These are phyloP conservation scores for Myotis lucifugus DNA, from an alignment of 2,113 vertebrate species.

Conservation along the genomic window DNA sequence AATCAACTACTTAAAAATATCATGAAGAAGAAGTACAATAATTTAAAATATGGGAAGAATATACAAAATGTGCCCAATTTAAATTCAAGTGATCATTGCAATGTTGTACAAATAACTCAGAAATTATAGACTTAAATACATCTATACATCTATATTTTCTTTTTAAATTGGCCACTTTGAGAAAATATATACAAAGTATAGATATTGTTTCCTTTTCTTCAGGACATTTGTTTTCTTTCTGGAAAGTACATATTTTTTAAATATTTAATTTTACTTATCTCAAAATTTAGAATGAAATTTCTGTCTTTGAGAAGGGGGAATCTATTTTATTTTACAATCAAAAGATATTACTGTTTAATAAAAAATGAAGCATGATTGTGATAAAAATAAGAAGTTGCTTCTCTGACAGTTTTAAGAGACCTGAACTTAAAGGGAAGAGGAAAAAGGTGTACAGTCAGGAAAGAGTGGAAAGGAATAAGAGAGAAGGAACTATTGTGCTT, in stretches of 20 bases:
- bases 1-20: slow-evolving; percentile 50
- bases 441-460: background rate
- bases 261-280: slow-evolving; percentile 4
- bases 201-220: background rate
- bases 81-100: background rate
- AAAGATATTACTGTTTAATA: background rate
- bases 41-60: background rate
- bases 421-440: background rate
- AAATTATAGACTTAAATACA: background rate
- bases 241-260: background rate
- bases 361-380: background rate
- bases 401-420: background rate
- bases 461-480: background rate
- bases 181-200: background rate
- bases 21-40: background rate
- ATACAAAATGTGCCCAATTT: background rate
- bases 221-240: background rate
- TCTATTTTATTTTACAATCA: background rate
- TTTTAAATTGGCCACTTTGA: background rate
- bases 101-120: background rate
- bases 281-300: background rate
- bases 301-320: background rate
- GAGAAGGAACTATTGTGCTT: background rate
- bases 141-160: background rate
- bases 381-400: background rate